These are phyloP conservation scores for Pherbina coryleti DNA, from an alignment of 2,888 invertebrate genomes.

Conservation along the genomic window DNA sequence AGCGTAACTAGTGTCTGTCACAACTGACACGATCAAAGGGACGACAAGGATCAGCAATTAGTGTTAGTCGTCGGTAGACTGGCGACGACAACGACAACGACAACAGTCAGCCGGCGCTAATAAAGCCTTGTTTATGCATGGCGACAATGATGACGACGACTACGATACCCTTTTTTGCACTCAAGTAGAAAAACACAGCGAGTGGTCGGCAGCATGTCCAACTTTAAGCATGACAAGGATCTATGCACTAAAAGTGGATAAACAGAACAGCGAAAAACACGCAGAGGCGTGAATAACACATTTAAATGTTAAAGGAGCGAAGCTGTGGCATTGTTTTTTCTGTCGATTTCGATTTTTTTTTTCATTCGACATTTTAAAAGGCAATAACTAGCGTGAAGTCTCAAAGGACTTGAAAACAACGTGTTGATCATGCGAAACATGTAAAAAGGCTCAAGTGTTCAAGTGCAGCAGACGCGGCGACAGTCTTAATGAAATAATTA, in stretches of 20 bases:
- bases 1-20: constrained; percentile 32
- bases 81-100: not conserved
- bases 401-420: too few species aligned
- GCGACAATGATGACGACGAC: not conserved
- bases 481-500: constrained; percentile 54
- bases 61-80: constrained; percentile 25
- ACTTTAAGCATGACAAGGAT: not conserved
- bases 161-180: not conserved
- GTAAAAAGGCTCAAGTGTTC: constrained; percentile 52
- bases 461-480: constrained; percentile 40
- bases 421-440: not conserved
- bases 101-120: not conserved
- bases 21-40: constrained; percentile 24
- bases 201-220: constrained; percentile 26
- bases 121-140: not conserved
- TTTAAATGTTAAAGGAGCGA: constrained; percentile 12
- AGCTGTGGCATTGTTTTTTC: not conserved
- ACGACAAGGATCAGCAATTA: constrained; percentile 27
- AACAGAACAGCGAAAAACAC: not conserved
- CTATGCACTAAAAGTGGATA: not conserved
- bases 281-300: constrained; percentile 37
- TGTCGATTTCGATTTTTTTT: not conserved
- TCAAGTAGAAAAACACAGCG: constrained; percentile 41
- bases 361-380: too few species aligned
- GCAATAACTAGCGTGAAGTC: too few species aligned